Evolutionary conservation across 2,113 vertebrate species (phyloP).

Genomic region (Tursiops truncatus): DNA sequence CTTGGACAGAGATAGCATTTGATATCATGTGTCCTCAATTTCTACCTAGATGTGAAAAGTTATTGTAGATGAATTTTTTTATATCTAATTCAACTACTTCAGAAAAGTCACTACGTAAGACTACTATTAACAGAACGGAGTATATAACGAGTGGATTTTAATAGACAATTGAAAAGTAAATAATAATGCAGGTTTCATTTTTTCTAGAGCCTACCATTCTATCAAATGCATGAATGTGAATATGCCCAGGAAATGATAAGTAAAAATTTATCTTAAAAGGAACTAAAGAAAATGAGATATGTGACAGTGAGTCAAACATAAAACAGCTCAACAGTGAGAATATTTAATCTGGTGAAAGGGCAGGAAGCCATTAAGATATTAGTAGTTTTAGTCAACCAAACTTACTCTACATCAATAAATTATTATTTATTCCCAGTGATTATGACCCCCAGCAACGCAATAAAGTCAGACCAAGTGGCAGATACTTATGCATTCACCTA

Average conservation of each 20-base stretch:
- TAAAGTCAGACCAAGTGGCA: neutral
- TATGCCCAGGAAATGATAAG: neutral
- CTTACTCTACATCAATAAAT: neutral
- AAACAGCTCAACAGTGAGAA: neutral
- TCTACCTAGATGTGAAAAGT: neutral
- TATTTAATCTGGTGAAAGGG: neutral
- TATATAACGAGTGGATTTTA: neutral
- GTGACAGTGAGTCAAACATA: neutral
- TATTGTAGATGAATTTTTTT: neutral
- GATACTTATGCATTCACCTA: neutral
- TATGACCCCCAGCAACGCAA: neutral
- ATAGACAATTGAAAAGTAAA: neutral
- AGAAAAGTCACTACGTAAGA: neutral
- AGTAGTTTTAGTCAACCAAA: neutral
- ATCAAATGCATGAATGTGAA: neutral
- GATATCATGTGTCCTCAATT: neutral
- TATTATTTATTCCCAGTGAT: neutral
- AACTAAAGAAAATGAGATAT: neutral
- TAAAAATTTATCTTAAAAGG: neutral
- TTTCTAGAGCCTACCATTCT: neutral
- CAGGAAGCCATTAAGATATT: neutral
- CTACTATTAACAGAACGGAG: neutral
- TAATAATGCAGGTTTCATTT: neutral
- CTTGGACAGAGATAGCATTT: neutral
- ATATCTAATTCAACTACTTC: neutral